Conservation (phyloP, 2,888 invertebrate genomes). For the Bugula neritina region DNA sequence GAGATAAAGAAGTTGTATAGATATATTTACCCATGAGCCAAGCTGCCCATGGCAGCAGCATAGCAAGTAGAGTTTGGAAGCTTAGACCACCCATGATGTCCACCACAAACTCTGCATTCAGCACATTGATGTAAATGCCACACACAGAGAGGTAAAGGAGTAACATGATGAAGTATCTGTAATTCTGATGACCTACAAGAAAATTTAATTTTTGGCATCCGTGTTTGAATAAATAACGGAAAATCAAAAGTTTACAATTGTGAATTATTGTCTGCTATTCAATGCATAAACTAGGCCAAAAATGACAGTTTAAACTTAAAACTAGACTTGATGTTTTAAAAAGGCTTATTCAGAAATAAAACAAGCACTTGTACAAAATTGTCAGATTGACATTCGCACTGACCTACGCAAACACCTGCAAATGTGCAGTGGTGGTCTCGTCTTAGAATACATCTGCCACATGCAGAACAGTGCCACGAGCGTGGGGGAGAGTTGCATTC, state of each 20-base stretch:
- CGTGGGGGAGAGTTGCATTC: constrained; percentile 22
- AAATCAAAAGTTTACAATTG: no score
- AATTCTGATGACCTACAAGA: constrained; percentile 12
- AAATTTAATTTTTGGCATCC: no score
- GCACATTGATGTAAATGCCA: constrained; percentile 17
- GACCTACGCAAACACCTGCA: constrained; percentile 20
- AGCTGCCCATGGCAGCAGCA: constrained; percentile 13
- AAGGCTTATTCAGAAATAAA: no score
- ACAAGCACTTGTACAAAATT: no score
- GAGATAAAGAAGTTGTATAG: no score
- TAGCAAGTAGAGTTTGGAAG: background rate
- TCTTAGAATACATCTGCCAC: constrained; percentile 9
- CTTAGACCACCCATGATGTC: constrained; percentile 12
- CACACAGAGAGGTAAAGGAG: constrained; percentile 3
- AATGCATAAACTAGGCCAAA: no score
- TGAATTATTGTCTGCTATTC: no score
- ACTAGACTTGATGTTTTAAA: no score
- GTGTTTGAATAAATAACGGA: no score
- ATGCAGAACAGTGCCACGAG: constrained; percentile 5
- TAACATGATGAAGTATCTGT: constrained; percentile 16
- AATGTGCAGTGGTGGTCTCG: constrained; percentile 24
- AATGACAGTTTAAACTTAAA: no score
- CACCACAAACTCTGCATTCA: constrained; percentile 8
- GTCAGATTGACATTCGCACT: no score
- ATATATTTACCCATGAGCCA: constrained; percentile 16